A percentile compares a stretch with the other conserved stretches of the same genome.
These are phyloP conservation scores for Cosmopolites sordidus DNA, from an alignment of 2,888 invertebrate species.

Conservation along the genomic window DNA sequence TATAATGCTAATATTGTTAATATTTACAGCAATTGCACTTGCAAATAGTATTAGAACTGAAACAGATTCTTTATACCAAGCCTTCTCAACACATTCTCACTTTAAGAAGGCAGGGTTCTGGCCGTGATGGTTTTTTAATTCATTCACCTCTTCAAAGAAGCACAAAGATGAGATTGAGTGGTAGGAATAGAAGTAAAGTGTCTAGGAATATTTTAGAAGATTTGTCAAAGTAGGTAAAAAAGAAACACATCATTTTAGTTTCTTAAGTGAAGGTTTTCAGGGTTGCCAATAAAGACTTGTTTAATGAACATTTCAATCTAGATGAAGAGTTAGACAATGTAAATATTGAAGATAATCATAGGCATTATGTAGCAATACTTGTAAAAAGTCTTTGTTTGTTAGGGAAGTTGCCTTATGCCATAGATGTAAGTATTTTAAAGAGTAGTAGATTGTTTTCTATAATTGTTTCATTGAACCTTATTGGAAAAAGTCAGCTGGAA, in stretches of 20 bases:
- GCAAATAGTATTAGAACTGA: slow-evolving; percentile 66
- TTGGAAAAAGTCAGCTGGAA: too few species aligned
- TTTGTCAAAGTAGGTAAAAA: slow-evolving; percentile 26
- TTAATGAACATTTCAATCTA: slow-evolving; percentile 46
- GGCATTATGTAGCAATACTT: slow-evolving; percentile 72
- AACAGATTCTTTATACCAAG: slow-evolving; percentile 62
- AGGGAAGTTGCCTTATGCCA: slow-evolving; percentile 78
- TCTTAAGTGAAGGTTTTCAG: slow-evolving; percentile 27
- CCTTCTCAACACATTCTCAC: slow-evolving; percentile 45
- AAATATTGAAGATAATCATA: slow-evolving; percentile 60
- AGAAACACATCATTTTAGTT: not conserved
- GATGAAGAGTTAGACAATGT: slow-evolving; percentile 57
- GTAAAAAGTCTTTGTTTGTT: slow-evolving; percentile 82
- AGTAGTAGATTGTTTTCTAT: not conserved
- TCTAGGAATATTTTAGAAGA: slow-evolving; percentile 55
- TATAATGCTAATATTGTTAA: not conserved
- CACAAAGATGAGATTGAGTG: slow-evolving; percentile 55
- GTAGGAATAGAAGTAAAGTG: slow-evolving; percentile 52
- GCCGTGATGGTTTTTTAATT: slow-evolving; percentile 49
- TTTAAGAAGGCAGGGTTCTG: slow-evolving; percentile 60
- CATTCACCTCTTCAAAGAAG: slow-evolving; percentile 57
- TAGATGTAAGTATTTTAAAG: slow-evolving; percentile 58
- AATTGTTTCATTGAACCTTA: not conserved
- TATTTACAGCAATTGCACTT: slow-evolving; percentile 59
- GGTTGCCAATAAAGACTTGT: slow-evolving; percentile 35